A percentile compares a stretch with the other conserved stretches of the same genome.
Evolutionary conservation across 2,113 vertebrate genomes (phyloP).

Genomic region (Marmota monax): DNA sequence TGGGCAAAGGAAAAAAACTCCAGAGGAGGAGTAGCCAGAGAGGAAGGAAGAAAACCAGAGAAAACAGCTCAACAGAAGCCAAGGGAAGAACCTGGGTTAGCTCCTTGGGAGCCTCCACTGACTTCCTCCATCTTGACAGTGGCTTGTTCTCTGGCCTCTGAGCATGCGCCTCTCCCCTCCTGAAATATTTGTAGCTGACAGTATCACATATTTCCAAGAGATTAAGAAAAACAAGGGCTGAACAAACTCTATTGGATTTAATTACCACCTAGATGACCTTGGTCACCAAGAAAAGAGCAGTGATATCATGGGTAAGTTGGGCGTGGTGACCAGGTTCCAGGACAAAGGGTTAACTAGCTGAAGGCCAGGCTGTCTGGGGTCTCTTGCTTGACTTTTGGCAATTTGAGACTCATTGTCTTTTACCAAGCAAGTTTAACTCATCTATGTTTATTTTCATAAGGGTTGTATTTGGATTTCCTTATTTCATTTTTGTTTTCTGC

Average conservation of each 20-base stretch:
- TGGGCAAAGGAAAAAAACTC: not conserved
- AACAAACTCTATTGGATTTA: not conserved
- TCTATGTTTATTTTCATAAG: not conserved
- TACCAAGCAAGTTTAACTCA: not conserved
- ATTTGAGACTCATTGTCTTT: slow-evolving; percentile 24
- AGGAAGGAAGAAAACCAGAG: not conserved
- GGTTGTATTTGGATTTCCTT: not conserved
- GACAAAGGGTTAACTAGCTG: not conserved
- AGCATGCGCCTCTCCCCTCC: not conserved
- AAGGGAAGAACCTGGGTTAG: not conserved
- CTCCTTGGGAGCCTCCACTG: not conserved
- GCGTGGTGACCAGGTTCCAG: not conserved
- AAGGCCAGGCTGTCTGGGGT: not conserved
- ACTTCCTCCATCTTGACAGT: not conserved
- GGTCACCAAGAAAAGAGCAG: not conserved
- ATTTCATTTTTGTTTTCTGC: not conserved
- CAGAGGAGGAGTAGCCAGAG: not conserved
- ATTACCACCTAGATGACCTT: not conserved
- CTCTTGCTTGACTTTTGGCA: not conserved
- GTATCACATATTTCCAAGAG: not conserved
- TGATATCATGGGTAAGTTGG: rapidly evolving
- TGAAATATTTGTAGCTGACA: not conserved
- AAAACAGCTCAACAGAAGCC: not conserved
- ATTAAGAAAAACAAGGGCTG: not conserved
- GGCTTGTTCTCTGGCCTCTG: no score